A percentile compares a stretch with the other conserved stretches of the same genome.
Evolutionary conservation across 2,113 vertebrate species (phyloP).

Genomic region (Eolophus roseicapilla): DNA sequence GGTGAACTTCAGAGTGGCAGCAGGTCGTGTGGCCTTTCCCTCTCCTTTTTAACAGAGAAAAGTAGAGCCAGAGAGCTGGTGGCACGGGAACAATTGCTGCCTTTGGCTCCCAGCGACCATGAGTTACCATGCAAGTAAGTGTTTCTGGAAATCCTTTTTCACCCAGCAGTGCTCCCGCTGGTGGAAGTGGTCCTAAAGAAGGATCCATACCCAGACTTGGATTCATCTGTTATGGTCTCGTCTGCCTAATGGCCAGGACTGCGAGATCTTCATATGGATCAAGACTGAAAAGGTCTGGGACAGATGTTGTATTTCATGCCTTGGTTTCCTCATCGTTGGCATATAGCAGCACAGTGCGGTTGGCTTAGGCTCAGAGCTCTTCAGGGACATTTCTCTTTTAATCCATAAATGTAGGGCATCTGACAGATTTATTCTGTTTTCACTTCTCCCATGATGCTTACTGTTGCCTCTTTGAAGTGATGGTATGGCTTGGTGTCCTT

Average conservation of each 20-base stretch:
- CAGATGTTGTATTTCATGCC: neutral
- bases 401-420: neutral
- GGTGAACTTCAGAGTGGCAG: neutral
- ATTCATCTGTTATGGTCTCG: neutral
- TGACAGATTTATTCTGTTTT: neutral
- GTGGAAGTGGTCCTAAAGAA: neutral
- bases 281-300: neutral
- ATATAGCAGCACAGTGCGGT: rapidly evolving
- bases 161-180: neutral
- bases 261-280: neutral
- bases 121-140: neutral
- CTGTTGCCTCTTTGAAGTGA: neutral
- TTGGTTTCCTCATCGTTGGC: neutral
- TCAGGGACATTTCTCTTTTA: neutral
- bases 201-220: neutral
- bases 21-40: neutral
- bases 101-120: neutral
- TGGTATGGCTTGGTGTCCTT: neutral
- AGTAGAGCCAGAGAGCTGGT: neutral
- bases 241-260: neutral
- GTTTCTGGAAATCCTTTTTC: neutral
- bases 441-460: rapidly evolving
- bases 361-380: neutral
- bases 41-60: neutral
- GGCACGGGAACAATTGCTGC: rapidly evolving